These are phyloP conservation scores for Onychostruthus taczanowskii DNA, from an alignment of 2,113 vertebrate species.

Conservation along the genomic window DNA sequence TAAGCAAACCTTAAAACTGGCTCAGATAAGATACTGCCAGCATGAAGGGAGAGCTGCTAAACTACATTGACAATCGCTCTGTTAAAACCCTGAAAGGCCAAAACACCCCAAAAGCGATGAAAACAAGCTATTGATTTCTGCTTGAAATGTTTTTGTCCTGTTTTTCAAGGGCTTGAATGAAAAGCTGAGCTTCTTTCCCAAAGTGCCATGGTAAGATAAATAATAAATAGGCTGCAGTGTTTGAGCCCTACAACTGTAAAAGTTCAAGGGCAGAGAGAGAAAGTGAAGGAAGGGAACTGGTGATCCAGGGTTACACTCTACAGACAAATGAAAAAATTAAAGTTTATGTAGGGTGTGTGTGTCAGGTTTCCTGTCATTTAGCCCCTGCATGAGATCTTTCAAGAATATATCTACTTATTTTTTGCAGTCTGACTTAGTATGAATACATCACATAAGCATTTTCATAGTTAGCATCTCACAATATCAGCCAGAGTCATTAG, in stretches of 20 bases:
- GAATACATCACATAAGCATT: neutral
- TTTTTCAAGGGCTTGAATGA: neutral
- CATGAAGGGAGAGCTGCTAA: neutral
- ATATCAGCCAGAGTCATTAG: neutral
- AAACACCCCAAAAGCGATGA: neutral
- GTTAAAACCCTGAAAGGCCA: neutral
- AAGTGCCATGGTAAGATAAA: neutral
- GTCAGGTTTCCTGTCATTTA: neutral
- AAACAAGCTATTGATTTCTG: neutral
- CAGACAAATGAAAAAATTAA: neutral
- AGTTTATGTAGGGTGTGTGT: neutral
- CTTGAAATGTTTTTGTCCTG: neutral
- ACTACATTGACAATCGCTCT: neutral
- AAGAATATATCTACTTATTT: neutral
- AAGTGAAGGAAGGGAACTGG: neutral
- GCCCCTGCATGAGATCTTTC: neutral
- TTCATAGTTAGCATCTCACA: neutral
- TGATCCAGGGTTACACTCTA: neutral
- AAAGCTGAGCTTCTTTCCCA: neutral
- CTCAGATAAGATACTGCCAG: neutral
- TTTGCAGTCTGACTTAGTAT: neutral
- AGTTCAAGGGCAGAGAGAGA: neutral
- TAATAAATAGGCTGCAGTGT: neutral
- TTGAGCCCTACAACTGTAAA: neutral
- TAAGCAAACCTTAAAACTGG: neutral